Conservation (phyloP, 2,797 vertebrate species). For the Amniataba percoides region DNA sequence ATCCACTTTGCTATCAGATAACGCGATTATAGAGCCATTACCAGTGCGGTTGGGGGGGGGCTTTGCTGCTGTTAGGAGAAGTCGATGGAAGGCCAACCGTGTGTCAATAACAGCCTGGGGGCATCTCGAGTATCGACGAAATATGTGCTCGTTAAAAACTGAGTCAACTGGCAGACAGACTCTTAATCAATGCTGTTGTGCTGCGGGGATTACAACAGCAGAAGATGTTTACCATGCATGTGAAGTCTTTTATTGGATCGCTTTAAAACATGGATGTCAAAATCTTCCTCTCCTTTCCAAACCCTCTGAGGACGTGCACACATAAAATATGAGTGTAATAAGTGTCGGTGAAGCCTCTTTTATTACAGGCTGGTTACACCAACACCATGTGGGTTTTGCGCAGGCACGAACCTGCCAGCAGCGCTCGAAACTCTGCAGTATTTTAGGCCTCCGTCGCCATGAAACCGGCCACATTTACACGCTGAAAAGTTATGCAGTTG, state of each 20-base stretch:
- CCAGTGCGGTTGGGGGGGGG: slow-evolving; percentile 19
- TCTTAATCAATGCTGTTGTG: slow-evolving; percentile 16
- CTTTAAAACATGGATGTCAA: not conserved
- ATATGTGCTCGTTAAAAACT: slow-evolving; percentile 21
- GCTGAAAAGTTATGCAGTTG: not conserved
- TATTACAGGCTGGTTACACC: slow-evolving; percentile 11
- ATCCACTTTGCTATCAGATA: slow-evolving; percentile 74
- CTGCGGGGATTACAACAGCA: not conserved
- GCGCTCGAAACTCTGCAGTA: not conserved
- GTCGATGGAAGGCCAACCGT: slow-evolving; percentile 36
- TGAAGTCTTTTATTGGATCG: not conserved
- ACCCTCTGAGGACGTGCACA: not conserved
- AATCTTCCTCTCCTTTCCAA: slow-evolving; percentile 14
- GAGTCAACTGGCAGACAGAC: not conserved
- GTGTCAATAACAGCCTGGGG: slow-evolving; percentile 28
- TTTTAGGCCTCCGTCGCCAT: slow-evolving; percentile 23
- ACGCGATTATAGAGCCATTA: slow-evolving; percentile 68
- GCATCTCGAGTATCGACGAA: slow-evolving; percentile 28
- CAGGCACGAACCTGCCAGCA: slow-evolving; percentile 40
- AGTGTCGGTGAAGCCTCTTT: slow-evolving; percentile 8
- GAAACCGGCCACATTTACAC: slow-evolving; percentile 33
- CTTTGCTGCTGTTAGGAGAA: slow-evolving; percentile 47
- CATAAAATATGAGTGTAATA: slow-evolving; percentile 18
- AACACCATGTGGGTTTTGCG: slow-evolving; percentile 35
- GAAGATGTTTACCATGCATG: not conserved